Evolutionary conservation across 2,888 invertebrate genomes (phyloP).

Genomic region (Ophion ventricosus): DNA sequence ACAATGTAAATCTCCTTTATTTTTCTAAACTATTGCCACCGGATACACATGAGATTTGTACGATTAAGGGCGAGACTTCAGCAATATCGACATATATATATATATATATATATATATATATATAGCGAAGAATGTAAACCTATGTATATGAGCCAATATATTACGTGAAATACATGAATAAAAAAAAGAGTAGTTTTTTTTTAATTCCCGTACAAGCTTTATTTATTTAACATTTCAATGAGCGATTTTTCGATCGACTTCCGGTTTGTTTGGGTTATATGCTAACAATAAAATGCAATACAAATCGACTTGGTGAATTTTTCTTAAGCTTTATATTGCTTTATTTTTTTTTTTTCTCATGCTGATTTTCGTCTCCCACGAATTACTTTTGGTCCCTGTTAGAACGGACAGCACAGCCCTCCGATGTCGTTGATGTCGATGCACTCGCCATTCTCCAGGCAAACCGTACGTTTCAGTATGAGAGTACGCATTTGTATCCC

Average conservation of each 20-base stretch:
- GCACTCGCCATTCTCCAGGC: conserved; percentile 68
- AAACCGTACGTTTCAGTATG: conserved; percentile 66
- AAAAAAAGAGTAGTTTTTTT: conserved; percentile 10
- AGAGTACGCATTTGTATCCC: conserved; percentile 65
- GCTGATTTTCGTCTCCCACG: neutral
- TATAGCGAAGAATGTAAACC: conserved; percentile 49
- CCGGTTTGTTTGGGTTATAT: no score
- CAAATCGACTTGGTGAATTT: neutral
- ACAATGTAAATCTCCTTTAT: conserved; percentile 67
- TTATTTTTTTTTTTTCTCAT: neutral
- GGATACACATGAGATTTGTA: conserved; percentile 56
- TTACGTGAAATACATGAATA: conserved; percentile 37
- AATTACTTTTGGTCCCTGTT: conserved; percentile 14
- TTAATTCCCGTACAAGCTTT: neutral
- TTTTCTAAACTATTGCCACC: conserved; percentile 67
- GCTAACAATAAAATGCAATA: no score
- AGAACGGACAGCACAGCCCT: conserved; percentile 73
- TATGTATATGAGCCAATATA: conserved; percentile 48
- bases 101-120: neutral
- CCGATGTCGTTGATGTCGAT: conserved; percentile 72
- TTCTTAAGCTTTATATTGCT: neutral
- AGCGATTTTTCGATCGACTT: neutral
- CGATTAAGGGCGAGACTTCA: conserved; percentile 52
- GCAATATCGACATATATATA: conserved; percentile 25
- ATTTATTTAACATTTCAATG: neutral